These are phyloP conservation scores for Oxyura jamaicensis DNA, from an alignment of 2,113 vertebrate species.

Conservation along the genomic window DNA sequence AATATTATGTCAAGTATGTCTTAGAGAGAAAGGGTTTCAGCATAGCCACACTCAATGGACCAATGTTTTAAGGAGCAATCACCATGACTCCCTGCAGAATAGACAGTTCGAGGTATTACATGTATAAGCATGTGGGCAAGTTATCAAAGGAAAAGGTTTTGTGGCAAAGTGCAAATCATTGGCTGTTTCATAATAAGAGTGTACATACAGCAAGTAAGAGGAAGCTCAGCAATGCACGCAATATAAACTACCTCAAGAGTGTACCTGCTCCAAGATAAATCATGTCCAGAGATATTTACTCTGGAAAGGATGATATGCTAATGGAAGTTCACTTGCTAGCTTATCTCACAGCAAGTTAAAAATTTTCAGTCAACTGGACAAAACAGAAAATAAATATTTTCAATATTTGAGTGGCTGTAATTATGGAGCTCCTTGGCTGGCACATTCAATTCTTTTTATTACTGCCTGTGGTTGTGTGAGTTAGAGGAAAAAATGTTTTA, in stretches of 20 bases:
- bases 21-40: background rate
- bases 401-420: background rate
- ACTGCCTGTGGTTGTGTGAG: background rate
- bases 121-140: background rate
- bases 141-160: background rate
- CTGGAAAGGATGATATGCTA: background rate
- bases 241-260: background rate
- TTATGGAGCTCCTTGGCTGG: background rate
- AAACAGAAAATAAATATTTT: background rate
- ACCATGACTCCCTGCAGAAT: background rate
- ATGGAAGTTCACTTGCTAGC: background rate
- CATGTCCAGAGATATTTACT: background rate
- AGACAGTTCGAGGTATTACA: background rate
- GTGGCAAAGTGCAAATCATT: background rate
- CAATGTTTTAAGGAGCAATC: background rate
- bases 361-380: background rate
- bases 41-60: accelerated
- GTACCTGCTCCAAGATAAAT: background rate
- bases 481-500: background rate
- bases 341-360: background rate
- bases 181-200: background rate
- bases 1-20: background rate
- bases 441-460: background rate
- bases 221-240: background rate
- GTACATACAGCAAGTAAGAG: background rate